phyloP scores from a whole-genome alignment of 2,888 invertebrate genomes.

The Blastobasis lacticolella region DNA sequence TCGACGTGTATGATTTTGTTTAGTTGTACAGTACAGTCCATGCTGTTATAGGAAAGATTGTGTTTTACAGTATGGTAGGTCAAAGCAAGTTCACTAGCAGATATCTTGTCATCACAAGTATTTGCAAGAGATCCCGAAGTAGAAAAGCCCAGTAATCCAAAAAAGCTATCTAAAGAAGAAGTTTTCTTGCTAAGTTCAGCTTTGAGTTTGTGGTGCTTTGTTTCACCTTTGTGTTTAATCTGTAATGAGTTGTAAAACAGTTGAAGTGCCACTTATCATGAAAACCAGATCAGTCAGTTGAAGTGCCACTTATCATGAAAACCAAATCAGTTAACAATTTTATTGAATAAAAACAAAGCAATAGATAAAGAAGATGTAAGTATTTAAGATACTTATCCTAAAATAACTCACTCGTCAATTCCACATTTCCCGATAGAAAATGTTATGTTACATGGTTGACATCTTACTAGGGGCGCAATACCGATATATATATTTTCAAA shows the following conservation, averaged over 20 bases:
- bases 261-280: neutral
- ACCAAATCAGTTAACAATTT: neutral
- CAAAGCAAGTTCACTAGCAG: slow-evolving; percentile 18
- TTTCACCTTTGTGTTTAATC: slow-evolving; percentile 12
- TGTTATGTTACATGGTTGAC: slow-evolving; percentile 4
- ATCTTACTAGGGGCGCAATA: neutral
- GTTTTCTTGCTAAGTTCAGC: slow-evolving; percentile 9
- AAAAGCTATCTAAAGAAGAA: slow-evolving; percentile 8
- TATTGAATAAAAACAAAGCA: neutral
- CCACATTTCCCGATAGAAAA: slow-evolving; percentile 3
- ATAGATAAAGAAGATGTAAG: neutral
- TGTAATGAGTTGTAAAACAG: slow-evolving; percentile 1
- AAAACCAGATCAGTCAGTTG: slow-evolving; percentile 1
- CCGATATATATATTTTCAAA: no score
- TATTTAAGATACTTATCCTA: neutral
- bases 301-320: neutral
- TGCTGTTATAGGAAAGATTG: slow-evolving; percentile 25
- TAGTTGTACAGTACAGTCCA: slow-evolving; percentile 20
- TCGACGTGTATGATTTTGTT: slow-evolving; percentile 18
- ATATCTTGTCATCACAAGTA: slow-evolving; percentile 9
- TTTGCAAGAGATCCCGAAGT: slow-evolving; percentile 2
- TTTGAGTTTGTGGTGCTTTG: slow-evolving; percentile 10
- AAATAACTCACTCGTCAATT: neutral
- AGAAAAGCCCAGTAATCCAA: slow-evolving; percentile 7
- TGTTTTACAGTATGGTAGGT: slow-evolving; percentile 26